These are phyloP conservation scores for Bombus superbus DNA, from an alignment of 1,140 invertebrate species.

Conservation along the genomic window DNA sequence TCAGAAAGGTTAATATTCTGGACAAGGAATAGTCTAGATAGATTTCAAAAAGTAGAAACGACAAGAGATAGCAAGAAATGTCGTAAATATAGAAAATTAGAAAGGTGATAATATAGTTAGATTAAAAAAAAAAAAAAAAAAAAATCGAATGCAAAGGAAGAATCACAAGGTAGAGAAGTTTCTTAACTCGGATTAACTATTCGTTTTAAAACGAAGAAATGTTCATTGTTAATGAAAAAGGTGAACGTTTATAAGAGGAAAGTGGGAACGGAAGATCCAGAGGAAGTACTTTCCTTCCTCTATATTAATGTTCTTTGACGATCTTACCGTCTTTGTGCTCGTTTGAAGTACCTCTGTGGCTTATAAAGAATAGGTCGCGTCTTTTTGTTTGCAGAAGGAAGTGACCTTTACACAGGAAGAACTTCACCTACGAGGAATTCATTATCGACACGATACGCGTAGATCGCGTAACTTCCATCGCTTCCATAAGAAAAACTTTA, in stretches of 20 bases:
- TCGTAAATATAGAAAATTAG: not conserved
- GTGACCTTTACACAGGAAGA: constrained; percentile 14
- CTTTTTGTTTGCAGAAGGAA: constrained; percentile 6
- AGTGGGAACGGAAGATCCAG: not conserved
- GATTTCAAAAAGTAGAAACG: not conserved
- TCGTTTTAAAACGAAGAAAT: not conserved
- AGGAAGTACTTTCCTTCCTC: not conserved
- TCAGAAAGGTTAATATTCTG: not conserved
- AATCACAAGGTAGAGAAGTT: not conserved
- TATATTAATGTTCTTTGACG: constrained; percentile 9
- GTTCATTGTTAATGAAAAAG: not conserved
- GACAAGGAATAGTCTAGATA: not conserved
- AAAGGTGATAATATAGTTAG: not conserved
- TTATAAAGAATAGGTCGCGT: not conserved
- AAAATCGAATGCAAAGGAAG: not conserved
- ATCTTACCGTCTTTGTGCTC: not conserved
- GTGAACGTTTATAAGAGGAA: not conserved
- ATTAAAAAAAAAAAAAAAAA: not conserved
- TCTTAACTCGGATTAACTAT: not conserved
- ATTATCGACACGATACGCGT: not conserved
- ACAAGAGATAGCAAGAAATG: not conserved
- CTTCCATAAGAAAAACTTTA: not conserved
- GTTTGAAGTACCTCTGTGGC: constrained; percentile 16
- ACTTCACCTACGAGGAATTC: constrained; percentile 4
- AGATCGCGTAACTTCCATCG: not conserved